Percentiles rank a stretch among this genome's conserved stretches.
These are phyloP conservation scores for Sinocyclocheilus anophthalmus DNA, from an alignment of 2,113 vertebrate species.

Conservation along the genomic window DNA sequence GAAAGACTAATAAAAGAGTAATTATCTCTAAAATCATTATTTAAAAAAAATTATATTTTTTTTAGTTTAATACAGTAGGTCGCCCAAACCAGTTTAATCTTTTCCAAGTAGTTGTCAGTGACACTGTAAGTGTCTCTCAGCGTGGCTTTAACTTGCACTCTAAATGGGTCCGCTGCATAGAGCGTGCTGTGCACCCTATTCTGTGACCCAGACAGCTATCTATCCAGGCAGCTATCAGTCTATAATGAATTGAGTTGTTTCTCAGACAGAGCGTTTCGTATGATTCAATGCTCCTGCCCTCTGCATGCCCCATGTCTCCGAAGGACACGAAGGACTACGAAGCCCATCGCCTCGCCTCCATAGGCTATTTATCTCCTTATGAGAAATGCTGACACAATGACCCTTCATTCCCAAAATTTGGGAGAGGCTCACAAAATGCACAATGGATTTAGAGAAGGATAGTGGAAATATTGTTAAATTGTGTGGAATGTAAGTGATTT, in stretches of 20 bases:
- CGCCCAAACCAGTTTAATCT: no score
- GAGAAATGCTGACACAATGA: constrained; percentile 4
- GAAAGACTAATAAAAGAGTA: no score
- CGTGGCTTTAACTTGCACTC: background rate
- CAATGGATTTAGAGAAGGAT: background rate
- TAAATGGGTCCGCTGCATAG: background rate
- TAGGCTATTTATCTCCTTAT: constrained; percentile 30
- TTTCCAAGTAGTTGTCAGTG: background rate
- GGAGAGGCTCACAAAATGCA: background rate
- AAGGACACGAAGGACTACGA: constrained; percentile 8
- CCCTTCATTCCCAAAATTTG: background rate
- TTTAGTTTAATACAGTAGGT: no score
- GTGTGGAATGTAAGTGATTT: background rate
- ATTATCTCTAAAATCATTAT: no score
- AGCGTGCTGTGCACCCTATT: no score
- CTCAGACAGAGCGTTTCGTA: background rate
- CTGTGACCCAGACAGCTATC: no score
- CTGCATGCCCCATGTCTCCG: background rate
- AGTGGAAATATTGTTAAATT: background rate
- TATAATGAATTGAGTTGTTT: no score
- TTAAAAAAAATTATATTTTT: no score
- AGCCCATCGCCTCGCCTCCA: background rate
- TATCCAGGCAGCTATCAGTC: no score
- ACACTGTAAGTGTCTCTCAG: background rate
- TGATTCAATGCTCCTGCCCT: constrained; percentile 29